Conservation (phyloP, 2,113 vertebrate genomes). For the Pandion haliaetus region DNA sequence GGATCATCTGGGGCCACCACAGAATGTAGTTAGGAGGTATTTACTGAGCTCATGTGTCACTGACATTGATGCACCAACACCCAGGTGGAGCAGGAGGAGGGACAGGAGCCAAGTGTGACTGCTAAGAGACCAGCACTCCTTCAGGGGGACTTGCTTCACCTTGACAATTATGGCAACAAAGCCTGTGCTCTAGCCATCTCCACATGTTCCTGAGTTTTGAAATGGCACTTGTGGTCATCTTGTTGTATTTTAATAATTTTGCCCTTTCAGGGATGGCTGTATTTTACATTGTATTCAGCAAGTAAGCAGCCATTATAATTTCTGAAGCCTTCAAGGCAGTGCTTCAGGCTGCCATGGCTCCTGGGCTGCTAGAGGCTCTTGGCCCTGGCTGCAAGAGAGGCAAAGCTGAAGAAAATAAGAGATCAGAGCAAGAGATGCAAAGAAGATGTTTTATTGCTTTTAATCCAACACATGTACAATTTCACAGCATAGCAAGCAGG, state of each 20-base stretch:
- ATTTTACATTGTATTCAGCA: neutral
- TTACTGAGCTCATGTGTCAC: neutral
- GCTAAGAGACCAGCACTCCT: neutral
- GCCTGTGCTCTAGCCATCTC: neutral
- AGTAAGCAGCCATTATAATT: neutral
- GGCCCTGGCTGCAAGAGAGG: neutral
- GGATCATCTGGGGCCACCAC: neutral
- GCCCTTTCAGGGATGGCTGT: accelerated
- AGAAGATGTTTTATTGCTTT: neutral
- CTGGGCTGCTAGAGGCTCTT: neutral
- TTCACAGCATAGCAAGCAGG: neutral
- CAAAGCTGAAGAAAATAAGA: neutral
- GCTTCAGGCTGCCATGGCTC: neutral
- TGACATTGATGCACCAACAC: neutral
- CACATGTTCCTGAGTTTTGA: neutral
- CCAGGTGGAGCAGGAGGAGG: neutral
- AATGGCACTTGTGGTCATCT: neutral
- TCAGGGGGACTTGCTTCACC: neutral
- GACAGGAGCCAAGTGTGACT: neutral
- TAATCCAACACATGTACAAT: neutral
- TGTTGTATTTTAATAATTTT: neutral
- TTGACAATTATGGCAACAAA: neutral
- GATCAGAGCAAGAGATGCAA: neutral
- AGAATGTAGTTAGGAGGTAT: neutral
- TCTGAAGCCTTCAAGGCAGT: neutral